Evolutionary conservation across 2,113 vertebrate genomes (phyloP).

Genomic region (Catharus fuscescens): DNA sequence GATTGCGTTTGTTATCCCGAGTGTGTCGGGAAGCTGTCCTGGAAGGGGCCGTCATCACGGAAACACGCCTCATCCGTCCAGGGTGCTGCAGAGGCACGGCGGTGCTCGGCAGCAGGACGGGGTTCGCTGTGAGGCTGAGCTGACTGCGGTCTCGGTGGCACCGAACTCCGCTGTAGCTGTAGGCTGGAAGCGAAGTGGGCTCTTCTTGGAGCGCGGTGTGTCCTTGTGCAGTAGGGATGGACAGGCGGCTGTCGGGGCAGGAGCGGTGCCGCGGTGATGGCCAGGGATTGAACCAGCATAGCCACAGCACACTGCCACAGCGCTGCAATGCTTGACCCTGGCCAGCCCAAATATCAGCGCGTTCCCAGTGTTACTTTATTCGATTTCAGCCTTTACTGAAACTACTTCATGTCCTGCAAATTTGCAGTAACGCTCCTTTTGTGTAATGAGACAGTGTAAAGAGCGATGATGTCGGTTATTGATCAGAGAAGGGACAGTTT

Average conservation of each 20-base stretch:
- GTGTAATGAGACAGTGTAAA: fast-evolving
- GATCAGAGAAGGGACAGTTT: fast-evolving
- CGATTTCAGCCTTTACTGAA: fast-evolving
- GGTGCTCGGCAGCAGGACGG: fast-evolving
- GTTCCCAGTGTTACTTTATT: fast-evolving
- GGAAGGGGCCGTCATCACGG: neutral
- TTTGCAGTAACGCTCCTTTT: too few species aligned
- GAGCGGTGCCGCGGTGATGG: neutral
- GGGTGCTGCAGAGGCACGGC: fast-evolving
- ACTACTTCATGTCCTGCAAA: fast-evolving
- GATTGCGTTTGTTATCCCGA: fast-evolving
- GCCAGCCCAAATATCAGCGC: fast-evolving
- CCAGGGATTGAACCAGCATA: fast-evolving
- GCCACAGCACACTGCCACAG: neutral
- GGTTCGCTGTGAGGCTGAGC: fast-evolving
- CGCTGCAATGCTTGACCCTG: neutral
- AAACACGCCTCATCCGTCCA: fast-evolving
- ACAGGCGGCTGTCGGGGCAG: neutral
- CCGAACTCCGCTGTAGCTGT: fast-evolving
- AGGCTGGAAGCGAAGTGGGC: fast-evolving
- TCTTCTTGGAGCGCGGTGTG: fast-evolving
- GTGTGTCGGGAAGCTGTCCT: neutral
- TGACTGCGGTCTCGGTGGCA: fast-evolving
- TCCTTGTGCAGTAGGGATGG: fast-evolving
- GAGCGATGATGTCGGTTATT: fast-evolving